Conservation (phyloP, 2,888 invertebrate species). For the Apamea anceps region DNA sequence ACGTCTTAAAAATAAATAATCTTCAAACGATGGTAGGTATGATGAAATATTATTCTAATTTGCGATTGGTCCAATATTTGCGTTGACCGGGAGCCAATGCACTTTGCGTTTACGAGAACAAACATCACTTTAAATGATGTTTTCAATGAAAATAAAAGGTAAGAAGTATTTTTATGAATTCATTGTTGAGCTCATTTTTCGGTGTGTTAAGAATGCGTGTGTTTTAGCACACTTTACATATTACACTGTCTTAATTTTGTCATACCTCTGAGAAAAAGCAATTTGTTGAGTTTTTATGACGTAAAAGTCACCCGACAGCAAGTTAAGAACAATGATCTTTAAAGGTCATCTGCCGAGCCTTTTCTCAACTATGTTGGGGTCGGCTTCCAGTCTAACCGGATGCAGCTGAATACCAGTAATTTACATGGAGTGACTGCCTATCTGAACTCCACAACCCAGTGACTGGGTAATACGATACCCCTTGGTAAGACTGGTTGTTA, state of each 20-base stretch:
- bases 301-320: neutral
- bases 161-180: constrained; percentile 38
- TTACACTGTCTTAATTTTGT: constrained; percentile 27
- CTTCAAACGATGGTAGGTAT: constrained; percentile 28
- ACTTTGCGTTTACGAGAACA: constrained; percentile 60
- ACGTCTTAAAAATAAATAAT: neutral
- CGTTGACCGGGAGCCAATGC: constrained; percentile 61
- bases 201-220: constrained; percentile 24
- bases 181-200: constrained; percentile 51
- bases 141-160: constrained; percentile 53
- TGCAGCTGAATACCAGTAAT: too few species aligned
- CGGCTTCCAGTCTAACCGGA: too few species aligned
- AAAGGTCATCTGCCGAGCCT: neutral
- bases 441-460: too few species aligned
- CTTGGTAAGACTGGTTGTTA: too few species aligned
- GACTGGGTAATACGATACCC: too few species aligned
- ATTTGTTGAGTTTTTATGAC: constrained; percentile 10
- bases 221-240: constrained; percentile 39
- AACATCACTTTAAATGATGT: constrained; percentile 51
- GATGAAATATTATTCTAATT: constrained; percentile 57
- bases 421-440: too few species aligned
- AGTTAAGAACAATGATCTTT: neutral
- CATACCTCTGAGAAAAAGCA: constrained; percentile 17
- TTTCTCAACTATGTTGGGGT: too few species aligned
- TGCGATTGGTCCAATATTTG: constrained; percentile 62